These are phyloP conservation scores for Sitophilus oryzae DNA, from an alignment of 1,140 invertebrate genomes.

Conservation along the genomic window DNA sequence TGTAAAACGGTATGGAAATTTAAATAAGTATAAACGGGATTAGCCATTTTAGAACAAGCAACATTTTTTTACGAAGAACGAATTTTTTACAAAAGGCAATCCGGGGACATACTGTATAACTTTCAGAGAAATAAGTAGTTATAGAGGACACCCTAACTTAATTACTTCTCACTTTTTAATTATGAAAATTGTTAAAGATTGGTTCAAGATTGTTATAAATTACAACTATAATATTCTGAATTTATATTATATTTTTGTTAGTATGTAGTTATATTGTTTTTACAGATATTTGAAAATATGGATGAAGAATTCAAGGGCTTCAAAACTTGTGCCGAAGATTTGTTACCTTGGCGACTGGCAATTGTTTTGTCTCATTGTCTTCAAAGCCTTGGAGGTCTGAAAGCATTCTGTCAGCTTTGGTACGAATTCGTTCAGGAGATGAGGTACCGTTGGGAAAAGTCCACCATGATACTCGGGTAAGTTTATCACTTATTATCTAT, in stretches of 20 bases:
- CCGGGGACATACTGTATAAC: too few species aligned
- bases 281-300: constrained; percentile 15
- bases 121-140: too few species aligned
- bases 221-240: background rate
- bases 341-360: constrained; percentile 79
- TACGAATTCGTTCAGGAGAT: constrained; percentile 87
- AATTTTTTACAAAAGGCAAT: too few species aligned
- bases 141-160: too few species aligned
- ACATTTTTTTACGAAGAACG: too few species aligned
- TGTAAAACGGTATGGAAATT: too few species aligned
- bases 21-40: too few species aligned
- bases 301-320: constrained; percentile 45
- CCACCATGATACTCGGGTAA: constrained; percentile 76
- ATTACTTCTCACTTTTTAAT: too few species aligned
- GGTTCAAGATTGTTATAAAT: too few species aligned
- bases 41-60: too few species aligned
- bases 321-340: constrained; percentile 73
- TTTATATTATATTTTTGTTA: background rate
- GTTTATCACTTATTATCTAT: constrained; percentile 42
- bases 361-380: constrained; percentile 73
- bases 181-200: too few species aligned
- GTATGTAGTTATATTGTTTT: constrained; percentile 2
- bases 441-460: constrained; percentile 82
- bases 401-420: constrained; percentile 84
- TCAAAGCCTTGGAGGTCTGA: constrained; percentile 69